These are phyloP conservation scores for Nineta flava DNA, from an alignment of 2,888 invertebrate genomes.

Conservation along the genomic window DNA sequence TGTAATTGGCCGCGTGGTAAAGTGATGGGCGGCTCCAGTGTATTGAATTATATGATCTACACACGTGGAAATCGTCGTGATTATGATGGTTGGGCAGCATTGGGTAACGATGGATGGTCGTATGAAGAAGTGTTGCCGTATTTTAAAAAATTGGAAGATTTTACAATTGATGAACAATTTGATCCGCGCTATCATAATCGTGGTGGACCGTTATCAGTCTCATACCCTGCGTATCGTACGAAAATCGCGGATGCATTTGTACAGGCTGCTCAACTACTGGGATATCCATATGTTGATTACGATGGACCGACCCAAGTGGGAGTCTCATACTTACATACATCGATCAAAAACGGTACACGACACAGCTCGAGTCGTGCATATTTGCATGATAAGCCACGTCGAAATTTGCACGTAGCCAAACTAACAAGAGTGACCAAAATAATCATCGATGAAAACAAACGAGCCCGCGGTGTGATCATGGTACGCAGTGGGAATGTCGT, in stretches of 20 bases:
- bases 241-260: constrained; percentile 45
- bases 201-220: constrained; percentile 38
- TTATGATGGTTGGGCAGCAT: constrained; percentile 70
- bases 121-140: constrained; percentile 66
- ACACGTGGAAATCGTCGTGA: constrained; percentile 75
- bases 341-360: constrained; percentile 31
- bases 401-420: constrained; percentile 36
- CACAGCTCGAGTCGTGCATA: constrained; percentile 35
- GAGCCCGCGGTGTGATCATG: constrained; percentile 30
- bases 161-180: constrained; percentile 58
- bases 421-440: constrained; percentile 32
- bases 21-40: constrained; percentile 72
- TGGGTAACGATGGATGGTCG: constrained; percentile 54
- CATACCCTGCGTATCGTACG: constrained; percentile 39
- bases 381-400: constrained; percentile 27
- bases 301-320: constrained; percentile 41
- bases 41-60: constrained; percentile 83
- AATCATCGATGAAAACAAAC: constrained; percentile 25
- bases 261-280: constrained; percentile 42
- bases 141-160: constrained; percentile 74
- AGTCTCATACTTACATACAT: constrained; percentile 34
- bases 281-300: constrained; percentile 47
- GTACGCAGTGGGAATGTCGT: constrained; percentile 17
- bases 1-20: constrained; percentile 75
- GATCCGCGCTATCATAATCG: constrained; percentile 31